These are phyloP conservation scores for Diploptera punctata DNA, from an alignment of 2,888 invertebrate genomes.

Conservation along the genomic window DNA sequence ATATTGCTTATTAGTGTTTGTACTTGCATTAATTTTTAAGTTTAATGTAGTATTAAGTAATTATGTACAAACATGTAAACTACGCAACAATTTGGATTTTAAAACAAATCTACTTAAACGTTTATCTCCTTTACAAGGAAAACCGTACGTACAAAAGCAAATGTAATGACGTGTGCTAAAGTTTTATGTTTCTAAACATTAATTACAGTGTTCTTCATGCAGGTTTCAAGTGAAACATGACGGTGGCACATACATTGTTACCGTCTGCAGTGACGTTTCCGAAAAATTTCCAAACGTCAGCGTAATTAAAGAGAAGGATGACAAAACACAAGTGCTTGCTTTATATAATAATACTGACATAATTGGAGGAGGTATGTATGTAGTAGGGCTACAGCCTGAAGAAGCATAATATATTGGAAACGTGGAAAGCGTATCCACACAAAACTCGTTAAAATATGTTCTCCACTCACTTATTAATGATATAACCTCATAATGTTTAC, in stretches of 20 bases:
- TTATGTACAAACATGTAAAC: background rate
- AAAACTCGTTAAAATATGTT: too few relatives aligned
- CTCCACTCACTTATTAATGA: too few relatives aligned
- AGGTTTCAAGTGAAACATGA: constrained; percentile 13
- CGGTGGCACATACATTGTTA: constrained; percentile 1
- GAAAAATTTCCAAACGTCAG: background rate
- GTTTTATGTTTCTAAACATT: background rate
- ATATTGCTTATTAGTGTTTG: background rate
- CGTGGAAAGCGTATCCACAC: too few relatives aligned
- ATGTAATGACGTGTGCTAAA: background rate
- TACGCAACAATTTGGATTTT: background rate
- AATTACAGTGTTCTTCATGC: too few relatives aligned
- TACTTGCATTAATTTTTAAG: background rate
- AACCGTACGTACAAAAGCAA: background rate
- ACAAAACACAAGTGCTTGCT: background rate
- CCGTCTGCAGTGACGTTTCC: background rate
- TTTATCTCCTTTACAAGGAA: background rate
- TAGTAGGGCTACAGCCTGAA: too few relatives aligned
- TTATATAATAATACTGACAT: constrained; percentile 17
- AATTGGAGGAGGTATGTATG: constrained; percentile 9
- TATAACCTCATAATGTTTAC: too few relatives aligned
- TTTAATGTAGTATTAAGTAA: background rate
- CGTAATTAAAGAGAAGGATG: background rate
- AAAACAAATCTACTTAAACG: background rate
- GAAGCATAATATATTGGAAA: too few relatives aligned